phyloP scores from a whole-genome alignment of 2,113 vertebrate genomes.

The Laticauda laticaudata region DNA sequence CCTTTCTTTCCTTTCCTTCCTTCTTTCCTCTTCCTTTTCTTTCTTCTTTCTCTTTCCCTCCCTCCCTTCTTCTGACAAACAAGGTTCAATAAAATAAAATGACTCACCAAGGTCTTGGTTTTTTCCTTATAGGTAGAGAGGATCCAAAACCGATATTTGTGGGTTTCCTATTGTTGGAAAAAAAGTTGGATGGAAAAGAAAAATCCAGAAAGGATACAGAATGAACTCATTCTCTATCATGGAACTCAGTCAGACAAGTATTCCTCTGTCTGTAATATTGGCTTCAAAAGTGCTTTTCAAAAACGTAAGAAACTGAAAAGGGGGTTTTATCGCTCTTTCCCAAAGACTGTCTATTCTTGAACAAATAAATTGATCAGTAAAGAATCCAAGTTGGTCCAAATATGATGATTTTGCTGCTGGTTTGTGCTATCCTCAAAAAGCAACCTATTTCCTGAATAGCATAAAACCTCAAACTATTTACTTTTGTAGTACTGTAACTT shows the following conservation, averaged over 20 bases:
- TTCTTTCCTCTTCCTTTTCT: too few species aligned
- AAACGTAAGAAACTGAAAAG: background rate
- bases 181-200: slow-evolving; percentile 30
- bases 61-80: background rate
- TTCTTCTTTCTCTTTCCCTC: too few species aligned
- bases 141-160: slow-evolving; percentile 24
- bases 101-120: background rate
- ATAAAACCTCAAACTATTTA: background rate
- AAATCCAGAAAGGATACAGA: background rate
- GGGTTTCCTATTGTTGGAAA: slow-evolving; percentile 29
- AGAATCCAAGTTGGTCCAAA: background rate
- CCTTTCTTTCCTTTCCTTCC: too few species aligned
- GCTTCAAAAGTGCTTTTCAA: slow-evolving; percentile 13
- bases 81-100: background rate
- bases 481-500: background rate
- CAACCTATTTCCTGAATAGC: background rate
- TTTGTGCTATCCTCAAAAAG: background rate
- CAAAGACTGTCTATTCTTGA: too few species aligned
- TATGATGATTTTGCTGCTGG: background rate
- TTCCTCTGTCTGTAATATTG: slow-evolving; percentile 7
- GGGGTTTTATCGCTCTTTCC: background rate
- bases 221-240: slow-evolving; percentile 22
- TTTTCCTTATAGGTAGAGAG: slow-evolving; percentile 5
- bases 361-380: background rate
- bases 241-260: background rate